Conservation (phyloP, 2,113 vertebrate genomes). For the Raja brachyura region DNA sequence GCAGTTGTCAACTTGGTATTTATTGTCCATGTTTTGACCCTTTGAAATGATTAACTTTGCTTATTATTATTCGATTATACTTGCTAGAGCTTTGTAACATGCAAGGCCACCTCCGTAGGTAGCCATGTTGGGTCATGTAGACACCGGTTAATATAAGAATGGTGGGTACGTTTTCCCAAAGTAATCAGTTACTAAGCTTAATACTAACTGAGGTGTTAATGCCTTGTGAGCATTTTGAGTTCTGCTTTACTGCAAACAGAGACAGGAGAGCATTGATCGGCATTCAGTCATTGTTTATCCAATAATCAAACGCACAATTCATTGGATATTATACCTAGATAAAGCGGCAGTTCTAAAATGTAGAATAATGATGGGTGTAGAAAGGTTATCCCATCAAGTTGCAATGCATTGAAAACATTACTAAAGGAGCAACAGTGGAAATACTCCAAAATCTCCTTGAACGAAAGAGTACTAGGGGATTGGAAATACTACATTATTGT, state of each 20-base stretch:
- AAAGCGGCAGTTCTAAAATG: neutral
- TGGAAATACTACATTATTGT: neutral
- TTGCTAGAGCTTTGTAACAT: neutral
- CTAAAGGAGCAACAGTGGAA: neutral
- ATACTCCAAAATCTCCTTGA: neutral
- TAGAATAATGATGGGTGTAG: neutral
- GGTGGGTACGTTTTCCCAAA: no score
- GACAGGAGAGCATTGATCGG: neutral
- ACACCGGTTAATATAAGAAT: no score
- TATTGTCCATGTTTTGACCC: neutral
- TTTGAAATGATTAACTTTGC: neutral
- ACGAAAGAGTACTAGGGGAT: neutral
- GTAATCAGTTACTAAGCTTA: no score
- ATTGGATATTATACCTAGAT: neutral
- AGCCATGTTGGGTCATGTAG: neutral
- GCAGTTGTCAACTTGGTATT: neutral
- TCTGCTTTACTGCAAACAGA: neutral
- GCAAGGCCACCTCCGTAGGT: neutral
- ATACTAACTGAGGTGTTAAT: neutral
- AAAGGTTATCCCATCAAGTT: neutral
- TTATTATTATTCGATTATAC: neutral
- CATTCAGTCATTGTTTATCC: neutral
- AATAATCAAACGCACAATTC: neutral
- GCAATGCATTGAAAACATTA: neutral
- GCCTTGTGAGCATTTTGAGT: neutral